Evolutionary conservation across 2,113 vertebrate species (phyloP), one percentile per base, ranked within the genome.

Genomic region (Silurus meridionalis): DNA sequence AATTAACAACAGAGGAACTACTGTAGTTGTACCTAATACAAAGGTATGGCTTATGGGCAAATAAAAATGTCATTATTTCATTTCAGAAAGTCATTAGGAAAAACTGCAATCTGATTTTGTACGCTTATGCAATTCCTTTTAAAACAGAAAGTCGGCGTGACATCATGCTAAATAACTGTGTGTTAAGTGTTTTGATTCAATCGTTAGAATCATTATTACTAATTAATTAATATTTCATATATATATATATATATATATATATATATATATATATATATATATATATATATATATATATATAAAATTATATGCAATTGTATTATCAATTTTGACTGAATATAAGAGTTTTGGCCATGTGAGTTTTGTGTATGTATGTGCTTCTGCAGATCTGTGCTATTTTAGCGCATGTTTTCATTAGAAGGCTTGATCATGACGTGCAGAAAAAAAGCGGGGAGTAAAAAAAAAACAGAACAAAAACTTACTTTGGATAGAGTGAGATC

Each of bases 401-500:
- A 53, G 53, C 8, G 50, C 50, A 77, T 37, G 37, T 37, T 37
- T 37, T 37, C 1, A 37, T 37, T 37, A 37, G 37, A 37, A 37
- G 37, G 37, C 37, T 37, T 71, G 17, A 57, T 58, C 84, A 69
- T 2, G 48, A 77, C 67, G 69, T 63, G 37, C 17, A 21, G 17
- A 74, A 1, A 71, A 1, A 71, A 13, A 75, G 8, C 17, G 52
- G 57, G 37, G 60, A 48, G 19, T 60, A 10, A 6, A 74, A 14
- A 23, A 50, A 66, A n/a, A 25, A 64, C 2, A 48, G 64, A 55
- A 81, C 37, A 75, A 69, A 69, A 67, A 87, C 97, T 96, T 95
- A 96, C 97, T 95, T 96, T 93, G 97, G 97, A 88, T 97, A 97
- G 93, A 97, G 96, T 92, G 95, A 93, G 23, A 94, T 95, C 97